Evolutionary conservation across 2,797 vertebrate genomes (phyloP).

Genomic region (Sternotherus odoratus): DNA sequence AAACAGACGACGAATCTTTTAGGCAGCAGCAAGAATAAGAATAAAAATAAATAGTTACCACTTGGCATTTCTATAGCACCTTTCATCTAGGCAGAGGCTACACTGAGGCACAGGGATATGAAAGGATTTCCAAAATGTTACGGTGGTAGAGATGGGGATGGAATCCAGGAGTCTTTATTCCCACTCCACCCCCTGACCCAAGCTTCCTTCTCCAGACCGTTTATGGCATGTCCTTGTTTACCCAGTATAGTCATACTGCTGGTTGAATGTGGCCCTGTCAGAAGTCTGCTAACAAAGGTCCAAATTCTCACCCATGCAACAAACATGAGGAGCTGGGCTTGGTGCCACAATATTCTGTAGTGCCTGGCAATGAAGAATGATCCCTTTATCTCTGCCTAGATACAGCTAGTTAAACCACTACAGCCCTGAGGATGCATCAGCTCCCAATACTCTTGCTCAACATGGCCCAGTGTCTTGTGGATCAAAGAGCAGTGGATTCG

Average conservation of each 20-base stretch:
- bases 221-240: neutral
- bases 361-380: neutral
- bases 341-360: neutral
- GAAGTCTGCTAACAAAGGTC: neutral
- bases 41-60: conserved; percentile 63
- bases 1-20: conserved; percentile 60
- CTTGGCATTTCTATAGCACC: conserved; percentile 15
- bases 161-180: neutral
- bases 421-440: neutral
- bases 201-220: neutral
- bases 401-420: neutral
- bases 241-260: neutral
- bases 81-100: neutral
- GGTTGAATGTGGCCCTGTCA: neutral
- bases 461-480: neutral
- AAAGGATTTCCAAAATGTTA: neutral
- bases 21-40: conserved; percentile 52
- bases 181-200: neutral
- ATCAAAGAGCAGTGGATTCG: neutral
- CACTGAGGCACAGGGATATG: conserved; percentile 18
- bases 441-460: neutral
- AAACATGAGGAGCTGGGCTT: no score
- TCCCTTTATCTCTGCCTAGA: neutral
- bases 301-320: neutral
- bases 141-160: neutral